A percentile compares a stretch with the other conserved stretches of the same genome.
These are phyloP conservation scores for Drosophila ochracea DNA, from an alignment of 2,888 invertebrate genomes.

Conservation along the genomic window DNA sequence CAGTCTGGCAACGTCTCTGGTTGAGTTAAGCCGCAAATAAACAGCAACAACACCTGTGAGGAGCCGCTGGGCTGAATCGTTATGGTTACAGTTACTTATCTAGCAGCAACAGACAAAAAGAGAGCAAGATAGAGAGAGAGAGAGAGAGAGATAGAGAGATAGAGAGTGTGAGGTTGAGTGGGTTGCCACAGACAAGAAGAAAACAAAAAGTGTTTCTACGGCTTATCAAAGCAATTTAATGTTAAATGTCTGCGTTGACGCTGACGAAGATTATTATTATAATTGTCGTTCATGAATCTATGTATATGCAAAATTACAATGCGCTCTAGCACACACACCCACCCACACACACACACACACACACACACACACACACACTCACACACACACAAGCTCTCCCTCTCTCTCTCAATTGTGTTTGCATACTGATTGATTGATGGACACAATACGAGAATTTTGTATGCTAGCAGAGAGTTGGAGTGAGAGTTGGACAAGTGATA, in stretches of 20 bases:
- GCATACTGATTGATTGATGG: constrained; percentile 27
- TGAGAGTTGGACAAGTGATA: neutral
- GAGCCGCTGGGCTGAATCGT: constrained; percentile 38
- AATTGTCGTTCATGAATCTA: constrained; percentile 37
- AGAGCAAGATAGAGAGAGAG: neutral
- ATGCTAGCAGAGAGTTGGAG: neutral
- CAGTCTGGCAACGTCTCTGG: constrained; percentile 43
- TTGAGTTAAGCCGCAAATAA: constrained; percentile 41
- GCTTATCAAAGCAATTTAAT: constrained; percentile 60
- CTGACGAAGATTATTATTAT: constrained; percentile 62
- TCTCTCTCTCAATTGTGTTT: constrained; percentile 3
- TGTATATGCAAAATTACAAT: constrained; percentile 21
- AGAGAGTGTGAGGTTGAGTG: neutral
- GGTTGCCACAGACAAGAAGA: constrained; percentile 11
- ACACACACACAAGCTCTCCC: neutral
- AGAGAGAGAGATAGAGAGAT: neutral
- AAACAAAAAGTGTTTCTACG: constrained; percentile 20
- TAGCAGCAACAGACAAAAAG: constrained; percentile 2
- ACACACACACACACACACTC: neutral
- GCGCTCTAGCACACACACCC: neutral
- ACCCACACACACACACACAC: neutral
- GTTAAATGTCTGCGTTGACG: constrained; percentile 43
- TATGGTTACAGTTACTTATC: constrained; percentile 54
- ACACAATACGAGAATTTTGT: constrained; percentile 8
- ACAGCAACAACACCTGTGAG: constrained; percentile 26